Base-by-base conservation (phyloP, 2,888 invertebrate genomes). In the Coleophora flavipennella region DNA sequence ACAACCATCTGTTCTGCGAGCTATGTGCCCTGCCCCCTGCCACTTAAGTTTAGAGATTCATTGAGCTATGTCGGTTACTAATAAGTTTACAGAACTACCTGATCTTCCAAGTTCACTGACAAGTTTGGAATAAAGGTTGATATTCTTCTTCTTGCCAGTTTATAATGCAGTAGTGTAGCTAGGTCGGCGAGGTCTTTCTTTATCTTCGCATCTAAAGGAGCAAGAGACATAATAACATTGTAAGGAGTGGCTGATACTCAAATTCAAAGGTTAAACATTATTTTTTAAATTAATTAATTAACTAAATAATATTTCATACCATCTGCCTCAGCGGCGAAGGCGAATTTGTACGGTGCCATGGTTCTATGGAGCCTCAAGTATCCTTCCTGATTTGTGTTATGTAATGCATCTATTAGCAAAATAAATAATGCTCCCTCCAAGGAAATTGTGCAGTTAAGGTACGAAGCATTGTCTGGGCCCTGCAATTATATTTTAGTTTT, bases 321-420 rank as follows among this genome's bases (percentile, higher is more conserved):
- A 62, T 67, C 44, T 50, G 61, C 59, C 37, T 85, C 61, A 36
- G 89, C 65, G 13, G 87, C 86, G 64, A 93, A 89, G 35, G 88
- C 87, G 43, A 92, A 88, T 83, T 93, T 93, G 59, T 90, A 93
- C 0, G 94, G 94, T 10, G 92, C 88, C 42, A 94, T 75, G 70
- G 88, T 90, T 42, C 91, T 87, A 58, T 94, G 91, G 32, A 92
- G 77, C 44, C 86, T 77, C 35, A 90, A 68, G 46, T 75, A 85
- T 45, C 86, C 76, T 50, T 86, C 80, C 49, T 84, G 80, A 25
- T 74, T 65, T 25, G 79, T 85, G 48, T 88, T 88, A 48, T 81
- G 62, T 3, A 83, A 75, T 12, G 87, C 87, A 71, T 90, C 90
- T 51, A 88, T 77, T 42, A 90, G 56, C 25, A 87, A 62, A 39